Conservation (phyloP, 2,113 vertebrate species). For the Zosterops pallidus region DNA sequence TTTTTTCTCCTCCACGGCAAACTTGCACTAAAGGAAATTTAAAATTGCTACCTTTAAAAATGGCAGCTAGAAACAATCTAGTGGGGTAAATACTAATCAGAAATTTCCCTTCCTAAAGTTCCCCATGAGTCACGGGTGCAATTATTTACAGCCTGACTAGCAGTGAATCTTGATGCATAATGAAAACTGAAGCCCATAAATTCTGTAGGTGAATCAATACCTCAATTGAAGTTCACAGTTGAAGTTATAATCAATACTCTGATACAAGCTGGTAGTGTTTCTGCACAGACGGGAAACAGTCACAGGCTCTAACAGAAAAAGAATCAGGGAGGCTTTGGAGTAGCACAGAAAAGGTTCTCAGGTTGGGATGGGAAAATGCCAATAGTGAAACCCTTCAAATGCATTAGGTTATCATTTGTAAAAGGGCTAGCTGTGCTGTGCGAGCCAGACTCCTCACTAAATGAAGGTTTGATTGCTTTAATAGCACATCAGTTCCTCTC, state of each 20-base stretch:
- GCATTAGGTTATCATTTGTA: background rate
- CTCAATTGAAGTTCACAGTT: background rate
- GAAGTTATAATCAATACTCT: conserved; percentile 5
- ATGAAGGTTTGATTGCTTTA: background rate
- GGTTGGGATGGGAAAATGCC: background rate
- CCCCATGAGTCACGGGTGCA: background rate
- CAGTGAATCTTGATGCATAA: background rate
- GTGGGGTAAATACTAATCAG: background rate
- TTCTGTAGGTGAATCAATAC: conserved; percentile 14
- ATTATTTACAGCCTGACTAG: conserved; percentile 1
- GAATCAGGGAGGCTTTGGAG: background rate
- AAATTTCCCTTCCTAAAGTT: background rate
- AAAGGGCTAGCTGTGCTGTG: background rate
- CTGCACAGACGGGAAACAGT: background rate
- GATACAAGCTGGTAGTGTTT: background rate
- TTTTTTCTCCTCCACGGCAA: background rate
- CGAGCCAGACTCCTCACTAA: background rate
- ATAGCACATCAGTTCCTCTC: background rate
- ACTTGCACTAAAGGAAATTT: background rate
- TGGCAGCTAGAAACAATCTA: background rate
- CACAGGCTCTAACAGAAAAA: background rate
- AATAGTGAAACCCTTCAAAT: background rate
- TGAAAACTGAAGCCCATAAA: conserved; percentile 11
- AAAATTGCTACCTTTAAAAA: background rate
- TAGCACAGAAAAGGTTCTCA: background rate